Base-by-base conservation (phyloP, 2,888 invertebrate species). In the Ennomos erosarius region DNA sequence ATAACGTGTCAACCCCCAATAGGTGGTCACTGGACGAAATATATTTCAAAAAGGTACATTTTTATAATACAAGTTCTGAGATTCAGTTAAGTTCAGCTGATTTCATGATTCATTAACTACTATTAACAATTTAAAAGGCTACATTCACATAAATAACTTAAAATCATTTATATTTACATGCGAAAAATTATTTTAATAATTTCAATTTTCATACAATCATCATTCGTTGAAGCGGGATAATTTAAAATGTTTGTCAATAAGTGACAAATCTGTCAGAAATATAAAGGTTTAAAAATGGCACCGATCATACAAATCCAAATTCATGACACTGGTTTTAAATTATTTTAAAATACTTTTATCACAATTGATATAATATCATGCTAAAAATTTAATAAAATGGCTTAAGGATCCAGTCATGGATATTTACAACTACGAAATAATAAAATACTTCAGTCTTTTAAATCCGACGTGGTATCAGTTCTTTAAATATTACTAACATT, bases 71-170 rank as follows among this genome's bases (percentile, higher is more conserved):
- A 88, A 81, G 48, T 54, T 50, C 83, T 90, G 92, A 92, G 92
- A 92, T 92, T 91, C 92, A 87, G 86, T 77, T 79, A 81, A 85
- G 88, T 87, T 90, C 85, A 91, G 90, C 88, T 90, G 89, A 91
- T 91, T 90, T 87, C 77, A 84, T 88, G 81, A 84, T 83, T 77
- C 61, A 71, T 81, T 75, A 79, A 64, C 76, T 84, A 84, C 81
- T 76, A 85, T 82, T 78, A 81, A 85, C 84, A 83, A 78, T 79
- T 80, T 75, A 82, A 84, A 84, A 85, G 79, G 74, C 82, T 88
- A 91, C 76, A 87, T 88, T 90, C 84, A 86, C 88, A 91, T 92
- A 92, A 92, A 92, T 92, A 89, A 90, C 84, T 91, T 90, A 90
- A 82, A 79, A 81, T 76, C 75, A 82, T 79, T 71, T 46, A 62